These are phyloP conservation scores for Etheostoma spectabile DNA, from an alignment of 2,113 vertebrate species.

Conservation along the genomic window DNA sequence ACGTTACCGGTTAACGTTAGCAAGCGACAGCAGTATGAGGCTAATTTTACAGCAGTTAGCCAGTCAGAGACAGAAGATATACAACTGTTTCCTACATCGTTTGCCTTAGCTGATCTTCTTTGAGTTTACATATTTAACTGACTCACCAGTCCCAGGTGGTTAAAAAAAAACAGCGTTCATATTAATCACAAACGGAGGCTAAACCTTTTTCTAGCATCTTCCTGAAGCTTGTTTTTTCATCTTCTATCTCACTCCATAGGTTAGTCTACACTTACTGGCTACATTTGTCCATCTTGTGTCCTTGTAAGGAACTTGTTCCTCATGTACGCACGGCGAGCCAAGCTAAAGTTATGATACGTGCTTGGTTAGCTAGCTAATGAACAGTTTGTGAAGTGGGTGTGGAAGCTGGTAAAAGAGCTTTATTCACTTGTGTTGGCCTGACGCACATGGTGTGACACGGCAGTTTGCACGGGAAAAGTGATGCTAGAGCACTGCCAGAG, in stretches of 20 bases:
- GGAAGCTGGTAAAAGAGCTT: constrained; percentile 50
- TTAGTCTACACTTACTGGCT: not conserved
- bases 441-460: constrained; percentile 20
- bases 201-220: constrained; percentile 4
- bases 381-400: constrained; percentile 63
- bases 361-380: constrained; percentile 5
- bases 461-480: not conserved
- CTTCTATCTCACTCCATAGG: not conserved
- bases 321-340: not conserved
- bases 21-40: constrained; percentile 3
- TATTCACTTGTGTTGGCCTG: constrained; percentile 37
- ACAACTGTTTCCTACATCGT: not conserved
- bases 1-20: not conserved
- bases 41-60: constrained; percentile 39
- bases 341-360: constrained; percentile 43
- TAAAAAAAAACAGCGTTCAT: not conserved
- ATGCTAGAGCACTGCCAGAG: constrained; percentile 6
- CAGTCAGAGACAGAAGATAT: not conserved
- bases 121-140: not conserved
- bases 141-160: not conserved
- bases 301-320: not conserved
- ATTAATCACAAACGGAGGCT: constrained; percentile 7
- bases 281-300: not conserved
- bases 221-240: not conserved
- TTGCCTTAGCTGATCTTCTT: not conserved